phyloP scores from a whole-genome alignment of 2,797 vertebrate genomes.

The Clamator glandarius region DNA sequence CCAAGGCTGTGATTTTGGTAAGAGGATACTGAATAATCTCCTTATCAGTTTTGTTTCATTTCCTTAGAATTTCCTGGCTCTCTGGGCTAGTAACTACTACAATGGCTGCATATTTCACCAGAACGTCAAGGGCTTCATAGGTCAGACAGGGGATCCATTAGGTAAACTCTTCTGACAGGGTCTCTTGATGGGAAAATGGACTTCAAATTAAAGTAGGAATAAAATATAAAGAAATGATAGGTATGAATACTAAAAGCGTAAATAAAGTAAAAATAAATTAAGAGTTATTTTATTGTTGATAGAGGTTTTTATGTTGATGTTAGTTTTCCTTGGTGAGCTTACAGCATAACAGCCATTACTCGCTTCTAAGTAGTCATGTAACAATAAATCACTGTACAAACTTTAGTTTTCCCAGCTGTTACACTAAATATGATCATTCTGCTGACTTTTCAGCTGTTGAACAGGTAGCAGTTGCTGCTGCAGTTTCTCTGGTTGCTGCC shows the following conservation, averaged over 20 bases:
- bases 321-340: not conserved
- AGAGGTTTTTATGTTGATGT: not conserved
- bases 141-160: slow-evolving; percentile 96
- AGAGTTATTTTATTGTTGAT: not conserved
- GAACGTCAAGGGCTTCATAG: slow-evolving; percentile 99
- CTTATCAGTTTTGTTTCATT: slow-evolving; percentile 57
- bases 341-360: not conserved
- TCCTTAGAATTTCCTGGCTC: slow-evolving; percentile 92
- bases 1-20: no score
- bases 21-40: no score
- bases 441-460: not conserved
- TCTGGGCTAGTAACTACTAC: slow-evolving; percentile 95
- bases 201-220: not conserved
- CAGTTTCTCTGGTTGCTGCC: not conserved
- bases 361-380: not conserved
- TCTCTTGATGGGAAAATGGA: not conserved
- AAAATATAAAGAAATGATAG: not conserved
- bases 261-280: not conserved
- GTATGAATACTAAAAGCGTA: not conserved
- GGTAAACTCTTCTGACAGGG: slow-evolving; percentile 77
- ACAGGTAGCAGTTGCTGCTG: not conserved
- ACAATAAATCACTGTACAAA: not conserved
- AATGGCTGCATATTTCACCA: slow-evolving; percentile 91
- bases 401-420: not conserved
- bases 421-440: not conserved